A percentile compares a stretch with the other conserved stretches of the same genome.
phyloP scores from a whole-genome alignment of 2,888 invertebrate genomes.

The Microplitis deprimator region DNA sequence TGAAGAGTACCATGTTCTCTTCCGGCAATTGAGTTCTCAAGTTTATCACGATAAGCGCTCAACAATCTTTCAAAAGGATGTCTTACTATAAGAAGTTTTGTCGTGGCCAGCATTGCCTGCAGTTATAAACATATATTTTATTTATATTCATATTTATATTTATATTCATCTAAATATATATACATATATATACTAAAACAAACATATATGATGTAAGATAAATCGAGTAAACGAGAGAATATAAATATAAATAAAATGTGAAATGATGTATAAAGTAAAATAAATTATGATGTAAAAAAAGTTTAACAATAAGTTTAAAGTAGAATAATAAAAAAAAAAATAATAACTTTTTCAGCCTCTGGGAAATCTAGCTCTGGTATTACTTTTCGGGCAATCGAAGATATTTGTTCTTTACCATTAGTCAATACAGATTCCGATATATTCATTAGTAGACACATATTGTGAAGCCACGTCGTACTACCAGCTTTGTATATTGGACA shows the following conservation, averaged over 20 bases:
- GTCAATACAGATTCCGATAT: slow-evolving; percentile 63
- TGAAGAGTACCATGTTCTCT: slow-evolving; percentile 72
- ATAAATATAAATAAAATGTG: slow-evolving; percentile 2
- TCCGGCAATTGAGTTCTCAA: slow-evolving; percentile 71
- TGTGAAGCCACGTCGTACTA: slow-evolving; percentile 72
- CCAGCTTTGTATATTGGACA: slow-evolving; percentile 73
- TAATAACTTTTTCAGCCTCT: slow-evolving; percentile 64
- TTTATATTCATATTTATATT: background rate
- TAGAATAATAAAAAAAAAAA: slow-evolving; percentile 5
- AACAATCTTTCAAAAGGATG: slow-evolving; percentile 76
- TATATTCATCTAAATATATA: too few relatives aligned
- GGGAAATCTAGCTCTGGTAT: slow-evolving; percentile 68
- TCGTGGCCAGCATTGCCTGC: slow-evolving; percentile 69
- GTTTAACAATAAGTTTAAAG: background rate
- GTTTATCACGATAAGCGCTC: slow-evolving; percentile 76
- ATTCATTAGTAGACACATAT: slow-evolving; percentile 70
- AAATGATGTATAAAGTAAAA: background rate
- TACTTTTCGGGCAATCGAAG: slow-evolving; percentile 58
- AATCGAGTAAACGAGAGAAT: background rate
- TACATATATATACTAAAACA: too few relatives aligned
- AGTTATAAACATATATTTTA: slow-evolving; percentile 13
- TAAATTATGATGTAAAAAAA: background rate
- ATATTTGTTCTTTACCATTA: slow-evolving; percentile 65
- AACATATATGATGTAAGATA: background rate
- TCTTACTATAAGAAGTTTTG: slow-evolving; percentile 75